phyloP scores from a whole-genome alignment of 2,797 vertebrate species.

The Pristis pectinata region DNA sequence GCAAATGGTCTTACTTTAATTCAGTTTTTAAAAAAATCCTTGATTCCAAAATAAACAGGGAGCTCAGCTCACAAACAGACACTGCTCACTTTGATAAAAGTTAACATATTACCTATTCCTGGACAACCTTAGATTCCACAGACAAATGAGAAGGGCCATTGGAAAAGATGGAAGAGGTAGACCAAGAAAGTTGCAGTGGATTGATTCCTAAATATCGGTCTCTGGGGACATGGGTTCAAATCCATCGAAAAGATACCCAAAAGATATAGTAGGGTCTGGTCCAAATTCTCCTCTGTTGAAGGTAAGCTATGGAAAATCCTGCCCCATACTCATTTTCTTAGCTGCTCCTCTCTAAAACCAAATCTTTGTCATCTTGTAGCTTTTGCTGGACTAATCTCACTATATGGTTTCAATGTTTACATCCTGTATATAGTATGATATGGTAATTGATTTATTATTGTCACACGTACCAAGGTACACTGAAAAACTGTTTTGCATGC shows the following conservation, averaged over 20 bases:
- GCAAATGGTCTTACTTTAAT: neutral
- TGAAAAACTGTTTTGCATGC: too few species aligned
- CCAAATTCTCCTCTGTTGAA: neutral
- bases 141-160: neutral
- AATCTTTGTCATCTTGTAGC: neutral
- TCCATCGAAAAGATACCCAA: neutral
- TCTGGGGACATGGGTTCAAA: neutral
- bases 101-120: neutral
- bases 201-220: neutral
- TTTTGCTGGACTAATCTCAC: neutral
- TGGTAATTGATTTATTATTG: too few species aligned
- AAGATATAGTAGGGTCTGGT: neutral
- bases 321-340: neutral
- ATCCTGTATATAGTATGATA: neutral
- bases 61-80: neutral
- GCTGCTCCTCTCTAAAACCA: neutral
- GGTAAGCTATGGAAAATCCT: neutral
- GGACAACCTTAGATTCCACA: neutral
- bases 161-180: neutral
- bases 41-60: neutral
- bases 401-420: neutral
- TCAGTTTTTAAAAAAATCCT: neutral
- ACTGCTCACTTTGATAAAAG: neutral
- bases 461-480: too few species aligned
- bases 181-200: neutral